These are phyloP conservation scores for Rhinophrynus dorsalis DNA, from an alignment of 2,797 vertebrate species.

Conservation along the genomic window DNA sequence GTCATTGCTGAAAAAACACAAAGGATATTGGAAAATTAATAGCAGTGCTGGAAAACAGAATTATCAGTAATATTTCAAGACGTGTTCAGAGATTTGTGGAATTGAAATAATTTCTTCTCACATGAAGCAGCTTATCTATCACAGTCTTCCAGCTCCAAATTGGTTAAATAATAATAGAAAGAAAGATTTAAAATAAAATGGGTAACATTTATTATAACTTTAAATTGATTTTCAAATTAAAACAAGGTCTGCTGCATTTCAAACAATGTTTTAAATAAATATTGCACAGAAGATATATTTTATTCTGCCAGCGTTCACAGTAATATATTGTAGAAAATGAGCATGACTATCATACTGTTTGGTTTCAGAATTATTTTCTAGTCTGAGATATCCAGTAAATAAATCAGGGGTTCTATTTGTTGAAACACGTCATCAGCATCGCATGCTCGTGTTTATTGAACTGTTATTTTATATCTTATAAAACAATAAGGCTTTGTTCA, in stretches of 20 bases:
- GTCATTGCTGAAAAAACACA: slow-evolving; percentile 43
- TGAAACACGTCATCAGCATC: background rate
- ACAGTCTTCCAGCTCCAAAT: background rate
- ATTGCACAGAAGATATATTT: background rate
- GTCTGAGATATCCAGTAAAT: background rate
- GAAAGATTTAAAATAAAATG: background rate
- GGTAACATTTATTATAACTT: background rate
- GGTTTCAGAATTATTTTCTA: background rate
- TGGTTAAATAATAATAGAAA: background rate
- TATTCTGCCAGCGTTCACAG: background rate
- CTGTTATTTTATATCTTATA: too few relatives aligned
- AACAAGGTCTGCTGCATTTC: background rate
- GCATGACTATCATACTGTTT: background rate
- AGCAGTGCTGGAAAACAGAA: slow-evolving; percentile 19
- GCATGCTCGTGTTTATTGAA: background rate
- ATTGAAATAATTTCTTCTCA: background rate
- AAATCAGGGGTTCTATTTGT: background rate
- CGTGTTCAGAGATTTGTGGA: slow-evolving; percentile 1
- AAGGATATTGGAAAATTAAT: slow-evolving; percentile 48
- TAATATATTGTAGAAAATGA: background rate
- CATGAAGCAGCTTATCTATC: background rate
- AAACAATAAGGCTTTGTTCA: too few relatives aligned
- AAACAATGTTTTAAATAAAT: background rate
- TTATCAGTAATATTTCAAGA: slow-evolving; percentile 23
- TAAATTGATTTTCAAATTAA: slow-evolving; percentile 2